Conservation (phyloP, 2,113 vertebrate species). For the Octodon degus region DNA sequence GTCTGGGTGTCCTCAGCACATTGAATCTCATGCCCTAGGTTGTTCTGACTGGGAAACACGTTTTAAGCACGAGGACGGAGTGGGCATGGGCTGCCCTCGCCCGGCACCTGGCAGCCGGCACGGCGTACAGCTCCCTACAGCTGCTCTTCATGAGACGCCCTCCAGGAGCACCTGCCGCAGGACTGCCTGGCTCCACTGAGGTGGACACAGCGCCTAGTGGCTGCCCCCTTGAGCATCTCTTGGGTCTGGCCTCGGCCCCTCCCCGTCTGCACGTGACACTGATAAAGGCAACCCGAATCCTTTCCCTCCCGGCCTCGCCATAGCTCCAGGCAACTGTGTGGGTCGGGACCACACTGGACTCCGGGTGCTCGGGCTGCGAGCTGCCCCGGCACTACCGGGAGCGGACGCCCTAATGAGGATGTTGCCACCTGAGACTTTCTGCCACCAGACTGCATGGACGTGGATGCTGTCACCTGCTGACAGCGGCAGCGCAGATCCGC, state of each 20-base stretch:
- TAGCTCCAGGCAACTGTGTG: neutral
- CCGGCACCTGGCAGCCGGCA: neutral
- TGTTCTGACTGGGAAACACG: neutral
- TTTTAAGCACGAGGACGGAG: neutral
- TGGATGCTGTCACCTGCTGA: rapidly evolving
- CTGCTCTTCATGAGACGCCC: neutral
- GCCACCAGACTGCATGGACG: neutral
- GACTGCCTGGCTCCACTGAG: rapidly evolving
- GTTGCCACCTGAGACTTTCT: neutral
- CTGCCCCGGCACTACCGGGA: neutral
- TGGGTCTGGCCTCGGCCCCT: rapidly evolving
- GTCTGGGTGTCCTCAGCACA: neutral
- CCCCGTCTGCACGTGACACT: neutral
- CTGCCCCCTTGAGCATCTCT: rapidly evolving
- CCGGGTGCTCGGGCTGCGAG: neutral
- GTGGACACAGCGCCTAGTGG: rapidly evolving
- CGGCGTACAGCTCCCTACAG: rapidly evolving
- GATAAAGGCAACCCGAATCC: rapidly evolving
- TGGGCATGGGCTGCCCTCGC: neutral
- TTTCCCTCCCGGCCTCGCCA: rapidly evolving
- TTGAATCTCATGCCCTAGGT: neutral
- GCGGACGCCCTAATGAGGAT: neutral
- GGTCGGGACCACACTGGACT: rapidly evolving
- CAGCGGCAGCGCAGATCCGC: rapidly evolving
- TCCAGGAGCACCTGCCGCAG: rapidly evolving